Percentiles rank a stretch among this genome's conserved stretches.
Evolutionary conservation across 2,113 vertebrate species (phyloP).

Genomic region (Miniopterus natalensis): DNA sequence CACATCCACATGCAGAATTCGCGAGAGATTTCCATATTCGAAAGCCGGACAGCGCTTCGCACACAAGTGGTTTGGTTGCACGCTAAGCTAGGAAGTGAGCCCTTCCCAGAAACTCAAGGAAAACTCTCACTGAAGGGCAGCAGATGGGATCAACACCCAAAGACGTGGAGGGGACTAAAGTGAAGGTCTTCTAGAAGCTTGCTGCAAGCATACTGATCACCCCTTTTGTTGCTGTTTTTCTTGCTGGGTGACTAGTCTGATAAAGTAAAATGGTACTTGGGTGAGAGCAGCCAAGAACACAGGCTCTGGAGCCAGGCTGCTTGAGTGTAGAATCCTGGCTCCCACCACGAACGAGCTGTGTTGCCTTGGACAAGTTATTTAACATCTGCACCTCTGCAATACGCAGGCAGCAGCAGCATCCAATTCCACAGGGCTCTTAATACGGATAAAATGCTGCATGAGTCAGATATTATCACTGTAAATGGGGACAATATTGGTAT

Average conservation of each 20-base stretch:
- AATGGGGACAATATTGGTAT: not conserved
- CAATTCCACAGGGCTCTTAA: not conserved
- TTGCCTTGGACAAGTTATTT: not conserved
- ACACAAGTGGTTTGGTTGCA: not conserved
- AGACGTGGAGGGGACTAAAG: not conserved
- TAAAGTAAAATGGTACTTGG: not conserved
- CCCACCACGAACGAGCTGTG: not conserved
- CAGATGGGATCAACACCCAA: not conserved
- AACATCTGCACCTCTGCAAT: not conserved
- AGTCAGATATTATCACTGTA: not conserved
- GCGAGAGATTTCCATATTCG: not conserved
- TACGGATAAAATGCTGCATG: not conserved
- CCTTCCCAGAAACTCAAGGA: not conserved
- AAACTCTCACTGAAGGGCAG: not conserved
- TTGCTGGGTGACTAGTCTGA: not conserved
- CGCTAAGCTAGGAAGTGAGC: not conserved
- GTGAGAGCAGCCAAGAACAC: not conserved
- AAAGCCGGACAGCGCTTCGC: not conserved
- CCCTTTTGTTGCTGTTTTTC: not conserved
- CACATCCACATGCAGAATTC: not conserved
- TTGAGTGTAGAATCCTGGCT: not conserved
- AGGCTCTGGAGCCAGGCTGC: not conserved
- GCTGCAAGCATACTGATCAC: not conserved
- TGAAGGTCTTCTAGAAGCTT: not conserved
- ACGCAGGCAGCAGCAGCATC: not conserved